phyloP scores from a whole-genome alignment of 2,113 vertebrate species.

The Oncorhynchus clarkii region DNA sequence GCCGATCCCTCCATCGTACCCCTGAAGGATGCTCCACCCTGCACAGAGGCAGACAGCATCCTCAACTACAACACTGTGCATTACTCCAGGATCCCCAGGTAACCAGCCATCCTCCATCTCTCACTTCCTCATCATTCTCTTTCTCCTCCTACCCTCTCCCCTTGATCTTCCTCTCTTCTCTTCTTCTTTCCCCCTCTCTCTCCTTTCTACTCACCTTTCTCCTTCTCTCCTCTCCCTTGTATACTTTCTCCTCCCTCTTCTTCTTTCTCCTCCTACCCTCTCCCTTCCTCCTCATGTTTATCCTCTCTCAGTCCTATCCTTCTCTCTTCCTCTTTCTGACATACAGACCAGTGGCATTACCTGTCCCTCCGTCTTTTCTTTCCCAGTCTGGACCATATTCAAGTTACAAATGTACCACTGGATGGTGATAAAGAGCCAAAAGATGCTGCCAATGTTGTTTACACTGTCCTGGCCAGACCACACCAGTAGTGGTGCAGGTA shows the following conservation, averaged over 20 bases:
- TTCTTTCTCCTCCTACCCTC: background rate
- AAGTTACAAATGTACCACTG: constrained; percentile 61
- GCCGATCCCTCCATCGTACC: constrained; percentile 71
- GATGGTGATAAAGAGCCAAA: constrained; percentile 57
- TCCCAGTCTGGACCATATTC: constrained; percentile 63
- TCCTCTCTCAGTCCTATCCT: background rate
- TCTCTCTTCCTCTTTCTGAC: no score
- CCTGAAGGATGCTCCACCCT: constrained; percentile 64
- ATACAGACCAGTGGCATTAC: no score
- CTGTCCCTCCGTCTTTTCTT: background rate
- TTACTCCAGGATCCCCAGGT: constrained; percentile 67
- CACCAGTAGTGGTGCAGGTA: constrained; percentile 25
- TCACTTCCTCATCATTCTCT: background rate
- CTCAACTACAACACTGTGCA: constrained; percentile 69
- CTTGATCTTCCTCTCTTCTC: background rate
- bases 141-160: background rate
- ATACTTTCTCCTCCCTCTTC: background rate
- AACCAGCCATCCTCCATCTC: background rate
- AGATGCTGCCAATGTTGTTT: constrained; percentile 62
- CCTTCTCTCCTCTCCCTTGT: background rate
- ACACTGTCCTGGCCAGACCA: constrained; percentile 51
- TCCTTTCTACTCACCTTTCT: background rate
- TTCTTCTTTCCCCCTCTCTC: background rate
- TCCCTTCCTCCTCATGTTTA: background rate
- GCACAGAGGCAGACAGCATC: constrained; percentile 42